Evolutionary conservation across 2,113 vertebrate species (phyloP), one percentile per base, ranked within the genome.

Genomic region (Odocoileus virginianus): DNA sequence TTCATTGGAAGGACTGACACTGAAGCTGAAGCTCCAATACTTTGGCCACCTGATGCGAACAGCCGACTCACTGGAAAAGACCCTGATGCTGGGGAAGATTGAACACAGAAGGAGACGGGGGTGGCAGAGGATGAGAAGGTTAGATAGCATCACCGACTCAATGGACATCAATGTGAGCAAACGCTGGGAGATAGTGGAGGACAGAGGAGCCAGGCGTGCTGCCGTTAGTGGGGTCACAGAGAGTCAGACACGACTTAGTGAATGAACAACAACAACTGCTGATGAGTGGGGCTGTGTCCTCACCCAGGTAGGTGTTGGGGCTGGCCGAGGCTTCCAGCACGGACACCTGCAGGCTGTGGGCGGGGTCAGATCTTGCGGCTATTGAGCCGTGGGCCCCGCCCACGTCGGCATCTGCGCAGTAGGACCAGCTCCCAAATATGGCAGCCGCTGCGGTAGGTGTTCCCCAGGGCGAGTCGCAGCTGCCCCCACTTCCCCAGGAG

Each of bases 391-490:
- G 33, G 47, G 81, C 17, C 81, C 81, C 7, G 33, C 81, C 52
- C 81, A 25, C 13, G 7, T 8, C 12, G 13, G n/a, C 81, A 9
- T 25, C 50, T 13, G 19, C 12, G 2, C 3, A 0, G 45, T 12
- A 1, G 16, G 45, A 33, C 14, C 14, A 55, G 81, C 81, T 55
- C 33, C 0, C 50, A 7, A 14, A 14, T 9, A 5, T 5, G 81
- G 50, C 19, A 15, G 50, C 50, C 11, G 33, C 47, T 2, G 0
- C 0, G 3, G 79, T 21, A 2, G 19, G 47, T 33, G 45, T 7
- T 7, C 5, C 19, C 30, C 17, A n/a, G 30, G 36, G 71, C 1
- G 17, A 74, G 36, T 13, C 10, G 0, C 67, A 40, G 67, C 67
- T 25, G 36, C 36, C 19, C 67, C 10, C 21, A 0, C 5, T 25